Evolutionary conservation across 1,140 invertebrate species (phyloP).

Genomic region (Anadara kagoshimensis): DNA sequence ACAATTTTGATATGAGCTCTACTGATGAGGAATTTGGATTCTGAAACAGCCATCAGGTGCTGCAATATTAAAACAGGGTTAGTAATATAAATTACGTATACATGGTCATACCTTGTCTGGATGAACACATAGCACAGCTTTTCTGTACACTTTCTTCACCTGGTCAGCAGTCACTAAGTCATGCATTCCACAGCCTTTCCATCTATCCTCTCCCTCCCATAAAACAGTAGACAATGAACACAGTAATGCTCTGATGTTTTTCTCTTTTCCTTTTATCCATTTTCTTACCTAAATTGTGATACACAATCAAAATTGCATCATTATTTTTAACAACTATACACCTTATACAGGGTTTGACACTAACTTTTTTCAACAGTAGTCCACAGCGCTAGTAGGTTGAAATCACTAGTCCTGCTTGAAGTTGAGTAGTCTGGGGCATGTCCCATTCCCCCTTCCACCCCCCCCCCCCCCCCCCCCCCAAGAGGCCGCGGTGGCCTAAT

Average conservation of each 20-base stretch:
- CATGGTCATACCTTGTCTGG: constrained; percentile 91
- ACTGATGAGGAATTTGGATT: too few species aligned
- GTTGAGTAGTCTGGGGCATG: too few species aligned
- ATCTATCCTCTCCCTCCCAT: constrained; percentile 89
- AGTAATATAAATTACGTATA: too few species aligned
- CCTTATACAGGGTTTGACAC: not conserved
- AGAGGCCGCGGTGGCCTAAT: too few species aligned
- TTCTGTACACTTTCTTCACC: constrained; percentile 96
- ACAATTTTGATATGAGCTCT: too few species aligned
- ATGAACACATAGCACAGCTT: constrained; percentile 96
- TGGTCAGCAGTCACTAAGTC: constrained; percentile 91
- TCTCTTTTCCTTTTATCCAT: constrained; percentile 96
- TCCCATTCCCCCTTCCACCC: too few species aligned
- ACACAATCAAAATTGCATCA: constrained; percentile 7
- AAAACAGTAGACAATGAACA: constrained; percentile 95
- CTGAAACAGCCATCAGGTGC: too few species aligned
- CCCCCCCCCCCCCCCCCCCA: too few species aligned
- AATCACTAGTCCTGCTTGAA: too few species aligned
- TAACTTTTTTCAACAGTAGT: too few species aligned
- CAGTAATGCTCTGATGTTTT: constrained; percentile 95
- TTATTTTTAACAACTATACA: not conserved
- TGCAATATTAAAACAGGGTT: too few species aligned
- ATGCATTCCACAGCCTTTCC: constrained; percentile 95
- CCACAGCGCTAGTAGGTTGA: too few species aligned
- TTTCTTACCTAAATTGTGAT: constrained; percentile 79